Conservation (phyloP, 2,113 vertebrate species). For the Numida meleagris region DNA sequence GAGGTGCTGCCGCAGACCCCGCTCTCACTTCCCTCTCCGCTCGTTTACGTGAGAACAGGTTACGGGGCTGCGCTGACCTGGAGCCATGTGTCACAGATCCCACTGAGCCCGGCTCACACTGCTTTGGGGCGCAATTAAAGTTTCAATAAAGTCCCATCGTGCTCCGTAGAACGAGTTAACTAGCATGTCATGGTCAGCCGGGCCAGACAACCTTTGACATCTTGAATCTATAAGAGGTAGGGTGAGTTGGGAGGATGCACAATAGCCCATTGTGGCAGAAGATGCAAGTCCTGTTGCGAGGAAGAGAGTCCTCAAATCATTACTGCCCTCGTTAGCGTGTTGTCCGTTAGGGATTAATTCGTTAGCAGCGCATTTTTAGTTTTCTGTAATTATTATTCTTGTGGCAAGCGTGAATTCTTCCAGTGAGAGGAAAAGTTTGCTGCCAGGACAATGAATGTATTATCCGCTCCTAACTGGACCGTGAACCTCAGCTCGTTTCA, state of each 20-base stretch:
- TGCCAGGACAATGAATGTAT: conserved; percentile 89
- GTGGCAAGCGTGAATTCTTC: conserved; percentile 83
- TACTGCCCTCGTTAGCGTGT: conserved; percentile 84
- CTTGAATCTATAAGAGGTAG: conserved; percentile 79
- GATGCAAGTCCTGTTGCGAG: conserved; percentile 80
- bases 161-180: conserved; percentile 81
- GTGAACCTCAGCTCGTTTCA: conserved; percentile 86
- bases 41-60: conserved; percentile 72
- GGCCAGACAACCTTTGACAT: conserved; percentile 96
- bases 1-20: conserved; percentile 62
- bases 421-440: conserved; percentile 84
- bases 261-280: conserved; percentile 90
- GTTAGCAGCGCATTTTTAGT: conserved; percentile 82
- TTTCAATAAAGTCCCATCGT: conserved; percentile 73
- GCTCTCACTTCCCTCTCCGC: conserved; percentile 64
- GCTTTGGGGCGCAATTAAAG: conserved; percentile 75
- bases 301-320: conserved; percentile 83
- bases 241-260: conserved; percentile 81
- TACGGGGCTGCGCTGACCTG: conserved; percentile 62
- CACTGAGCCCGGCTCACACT: conserved; percentile 59
- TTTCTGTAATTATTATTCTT: conserved; percentile 86
- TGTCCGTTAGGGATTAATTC: conserved; percentile 89
- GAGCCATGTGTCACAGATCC: conserved; percentile 69
- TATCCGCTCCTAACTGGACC: conserved; percentile 88
- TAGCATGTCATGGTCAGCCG: conserved; percentile 88